phyloP scores from a whole-genome alignment of 1,140 invertebrate species.

The Aethina tumida region DNA sequence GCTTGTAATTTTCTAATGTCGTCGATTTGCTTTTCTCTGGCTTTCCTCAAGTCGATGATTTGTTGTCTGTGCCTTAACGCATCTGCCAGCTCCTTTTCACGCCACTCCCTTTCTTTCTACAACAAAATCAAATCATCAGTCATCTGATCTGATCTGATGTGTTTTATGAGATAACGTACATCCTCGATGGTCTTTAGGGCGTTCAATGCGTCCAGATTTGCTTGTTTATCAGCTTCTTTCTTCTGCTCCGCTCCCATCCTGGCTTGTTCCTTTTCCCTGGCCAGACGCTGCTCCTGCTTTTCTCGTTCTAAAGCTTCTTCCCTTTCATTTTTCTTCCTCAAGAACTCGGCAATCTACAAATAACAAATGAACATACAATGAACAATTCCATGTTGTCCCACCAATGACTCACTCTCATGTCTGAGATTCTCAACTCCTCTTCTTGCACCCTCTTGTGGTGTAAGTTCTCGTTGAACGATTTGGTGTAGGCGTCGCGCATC shows the following conservation, averaged over 20 bases:
- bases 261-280: constrained; percentile 41
- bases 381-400: neutral
- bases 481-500: constrained; percentile 43
- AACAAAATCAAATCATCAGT: constrained; percentile 1
- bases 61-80: constrained; percentile 26
- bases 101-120: constrained; percentile 36
- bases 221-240: constrained; percentile 32
- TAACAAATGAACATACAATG: no score
- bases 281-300: constrained; percentile 36
- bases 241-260: constrained; percentile 39
- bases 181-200: constrained; percentile 36
- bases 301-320: constrained; percentile 45
- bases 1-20: constrained; percentile 44
- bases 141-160: neutral
- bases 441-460: constrained; percentile 44
- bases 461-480: constrained; percentile 45
- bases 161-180: constrained; percentile 19
- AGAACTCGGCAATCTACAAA: constrained; percentile 47
- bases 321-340: constrained; percentile 45
- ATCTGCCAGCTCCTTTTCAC: constrained; percentile 33
- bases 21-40: constrained; percentile 40
- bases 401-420: constrained; percentile 37
- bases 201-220: constrained; percentile 35
- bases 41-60: constrained; percentile 30
- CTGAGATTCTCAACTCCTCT: constrained; percentile 49